Base-by-base conservation (phyloP, 2,797 vertebrate species). In the Morelia viridis region DNA sequence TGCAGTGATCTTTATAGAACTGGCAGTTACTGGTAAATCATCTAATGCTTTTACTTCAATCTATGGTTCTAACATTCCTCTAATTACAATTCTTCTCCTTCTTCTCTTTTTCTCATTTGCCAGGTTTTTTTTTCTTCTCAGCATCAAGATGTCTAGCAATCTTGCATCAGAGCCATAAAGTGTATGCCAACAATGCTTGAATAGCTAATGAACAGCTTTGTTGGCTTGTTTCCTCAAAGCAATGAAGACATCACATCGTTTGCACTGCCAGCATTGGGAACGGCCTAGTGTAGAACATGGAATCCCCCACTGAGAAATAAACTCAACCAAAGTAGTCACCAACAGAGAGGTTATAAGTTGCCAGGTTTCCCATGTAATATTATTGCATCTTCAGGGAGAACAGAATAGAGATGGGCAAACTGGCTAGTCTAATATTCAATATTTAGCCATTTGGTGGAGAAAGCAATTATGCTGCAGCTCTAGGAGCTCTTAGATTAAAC, bases 191-290 rank as follows among this genome's bases (percentile, higher is more conserved):
- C 62, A 92, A 50, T 28, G 60, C 68, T 60, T 88, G 71, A 93
- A 86, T 93, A 94, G 91, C 5, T 94, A 87, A n/a, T 88, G 46
- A 60, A 93, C 90, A 93, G 94, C 89, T 53, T 58, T 93, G 89
- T 95, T 96, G 95, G 94, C 95, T 95, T 89, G 85, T 93, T 94
- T 95, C 93, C 91, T 94, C 61, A 91, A 88, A 22, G 62, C 94
- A 95, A 97, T 97, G 87, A 97, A 97, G 96, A 96, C 92, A 96
- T 97, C 95, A 95, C 22, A 94, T 65, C 83, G 92, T 88, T 94
- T 89, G 84, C 92, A 85, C 89, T 83, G 95, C 90, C 92, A 85
- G 92, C 95, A n/a, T 89, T 85, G 56, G 87, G 71, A 95, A 94
- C 85, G 26, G 92, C 92, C 61, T 87, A 89, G 90, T 91, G 96